Base-by-base conservation (phyloP, 2,113 vertebrate species). In the Trematocara nigrifrons region DNA sequence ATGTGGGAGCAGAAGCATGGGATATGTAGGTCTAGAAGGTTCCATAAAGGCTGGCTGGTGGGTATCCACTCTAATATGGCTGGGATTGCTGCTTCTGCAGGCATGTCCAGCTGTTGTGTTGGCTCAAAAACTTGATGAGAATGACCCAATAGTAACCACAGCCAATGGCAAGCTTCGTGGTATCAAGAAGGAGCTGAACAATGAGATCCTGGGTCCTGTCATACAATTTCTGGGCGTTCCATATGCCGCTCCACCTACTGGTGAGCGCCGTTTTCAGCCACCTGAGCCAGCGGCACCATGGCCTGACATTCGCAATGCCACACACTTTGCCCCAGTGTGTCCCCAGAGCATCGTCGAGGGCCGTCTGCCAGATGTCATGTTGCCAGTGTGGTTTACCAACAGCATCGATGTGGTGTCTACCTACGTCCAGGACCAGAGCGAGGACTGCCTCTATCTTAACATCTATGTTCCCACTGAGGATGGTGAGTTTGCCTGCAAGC, bases 401-500 rank as follows among this genome's bases (percentile, higher is more conserved):
- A 98, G 98, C 96, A 96, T 99, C 91, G 99, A 99, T 92, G 96
- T 99, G 93, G 97, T 99, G 93, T 98, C 98, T 13, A 96, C 98
- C 5, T 99, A 98, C 7, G 97, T 99, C 26, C 99, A 99, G 96
- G 99, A 99, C 85, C 99, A 99, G 97, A 99, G 97, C 49, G 99
- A 99, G 96, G 99, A 99, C 94, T 99, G 99, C 95, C 97, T 99
- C 59, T 99, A 98, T 94, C 94, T 99, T 92, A 99, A 99, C 96
- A 99, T 99, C 94, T 99, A 99, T 59, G 98, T 99, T 81, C 99
- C 98, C 86, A 99, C 99, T 1, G 99, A 99, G 97, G 98, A 99
- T 97, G 99, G 99, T 99, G 98, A 99, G 99, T 99, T 95, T 76
- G 93, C 93, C 94, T 96, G 95, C 81, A 91, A 26, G 95, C 95